Conservation (phyloP, 2,888 invertebrate species). For the Heteropelma amictum region DNA sequence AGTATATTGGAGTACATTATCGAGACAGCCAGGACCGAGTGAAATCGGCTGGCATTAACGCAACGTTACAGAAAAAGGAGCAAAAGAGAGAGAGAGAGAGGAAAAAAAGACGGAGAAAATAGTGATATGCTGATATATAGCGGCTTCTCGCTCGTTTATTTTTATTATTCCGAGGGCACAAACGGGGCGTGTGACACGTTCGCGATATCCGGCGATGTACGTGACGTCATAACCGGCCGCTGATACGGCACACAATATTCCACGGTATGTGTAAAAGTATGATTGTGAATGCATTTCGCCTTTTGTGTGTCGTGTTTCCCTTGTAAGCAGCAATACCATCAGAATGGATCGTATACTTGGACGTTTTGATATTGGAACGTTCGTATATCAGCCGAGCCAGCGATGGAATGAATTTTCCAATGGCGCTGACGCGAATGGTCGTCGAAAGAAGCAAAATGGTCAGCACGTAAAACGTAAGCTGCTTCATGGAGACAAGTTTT, state of each 20-base stretch:
- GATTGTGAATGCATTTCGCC: constrained; percentile 38
- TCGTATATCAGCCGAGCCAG: neutral
- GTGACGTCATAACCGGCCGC: constrained; percentile 72
- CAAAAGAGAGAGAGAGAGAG: constrained; percentile 1
- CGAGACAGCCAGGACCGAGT: constrained; percentile 35
- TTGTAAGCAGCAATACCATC: neutral
- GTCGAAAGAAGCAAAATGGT: neutral
- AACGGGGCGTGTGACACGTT: constrained; percentile 71
- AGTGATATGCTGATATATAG: constrained; percentile 25
- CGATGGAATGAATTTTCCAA: neutral
- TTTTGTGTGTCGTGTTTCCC: constrained; percentile 1
- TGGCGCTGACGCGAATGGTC: neutral
- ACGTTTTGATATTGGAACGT: constrained; percentile 2
- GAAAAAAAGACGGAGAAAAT: neutral
- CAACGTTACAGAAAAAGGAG: neutral
- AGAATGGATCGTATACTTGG: neutral
- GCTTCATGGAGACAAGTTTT: too few species aligned
- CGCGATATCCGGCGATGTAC: constrained; percentile 75
- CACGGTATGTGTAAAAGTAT: constrained; percentile 30
- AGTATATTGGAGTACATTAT: constrained; percentile 38
- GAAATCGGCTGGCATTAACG: constrained; percentile 27
- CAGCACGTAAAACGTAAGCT: too few species aligned
- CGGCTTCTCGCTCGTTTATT: constrained; percentile 55
- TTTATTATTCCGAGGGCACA: constrained; percentile 73
- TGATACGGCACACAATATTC: constrained; percentile 42